Evolutionary conservation across 2,888 invertebrate species (phyloP).

Genomic region (Tinea pellionella): DNA sequence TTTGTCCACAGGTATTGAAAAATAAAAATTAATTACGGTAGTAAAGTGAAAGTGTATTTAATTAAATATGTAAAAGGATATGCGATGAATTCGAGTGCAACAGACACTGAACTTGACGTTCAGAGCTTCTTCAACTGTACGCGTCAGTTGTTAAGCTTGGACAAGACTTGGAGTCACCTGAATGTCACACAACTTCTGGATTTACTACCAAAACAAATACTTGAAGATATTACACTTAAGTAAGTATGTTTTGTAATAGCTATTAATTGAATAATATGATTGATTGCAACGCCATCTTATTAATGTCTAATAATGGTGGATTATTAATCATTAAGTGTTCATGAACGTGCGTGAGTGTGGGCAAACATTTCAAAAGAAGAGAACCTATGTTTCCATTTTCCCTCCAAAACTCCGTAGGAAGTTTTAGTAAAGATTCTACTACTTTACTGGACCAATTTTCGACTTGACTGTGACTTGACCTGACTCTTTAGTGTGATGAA

Average conservation of each 20-base stretch:
- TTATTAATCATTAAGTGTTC: no score
- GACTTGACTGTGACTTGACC: no score
- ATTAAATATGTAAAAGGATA: background rate
- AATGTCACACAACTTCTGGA: conserved; percentile 55
- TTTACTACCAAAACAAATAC: conserved; percentile 43
- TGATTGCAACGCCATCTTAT: no score
- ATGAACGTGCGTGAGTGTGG: no score
- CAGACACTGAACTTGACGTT: conserved; percentile 53
- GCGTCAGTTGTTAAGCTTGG: conserved; percentile 43
- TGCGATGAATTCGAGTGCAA: conserved; percentile 24
- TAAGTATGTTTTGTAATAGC: conserved; percentile 28
- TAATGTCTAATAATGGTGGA: no score
- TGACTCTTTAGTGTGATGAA: no score
- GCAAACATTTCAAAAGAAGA: no score
- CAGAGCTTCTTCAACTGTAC: conserved; percentile 59
- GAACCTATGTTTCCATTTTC: no score
- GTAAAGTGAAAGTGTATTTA: background rate
- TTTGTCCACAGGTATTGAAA: background rate
- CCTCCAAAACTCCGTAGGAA: no score
- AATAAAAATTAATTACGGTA: background rate
- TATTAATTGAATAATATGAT: no score
- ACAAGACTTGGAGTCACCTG: conserved; percentile 44
- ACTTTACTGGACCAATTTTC: no score
- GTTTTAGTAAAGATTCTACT: no score
- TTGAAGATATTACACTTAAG: conserved; percentile 54